A percentile compares a stretch with the other conserved stretches of the same genome.
phyloP scores from a whole-genome alignment of 2,888 invertebrate species.

The Drosophila melanosoma region DNA sequence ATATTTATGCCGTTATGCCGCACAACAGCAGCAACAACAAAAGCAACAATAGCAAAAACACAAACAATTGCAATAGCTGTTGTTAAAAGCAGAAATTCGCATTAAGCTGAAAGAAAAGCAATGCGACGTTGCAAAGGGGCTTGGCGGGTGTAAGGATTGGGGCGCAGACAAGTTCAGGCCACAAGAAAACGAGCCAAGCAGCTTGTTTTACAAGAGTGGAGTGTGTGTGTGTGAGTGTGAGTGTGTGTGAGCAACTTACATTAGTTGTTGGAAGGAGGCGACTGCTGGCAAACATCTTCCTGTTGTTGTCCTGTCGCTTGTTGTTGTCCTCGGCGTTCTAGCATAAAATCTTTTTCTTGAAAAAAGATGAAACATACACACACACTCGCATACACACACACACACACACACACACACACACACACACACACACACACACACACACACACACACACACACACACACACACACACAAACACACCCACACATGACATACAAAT shows the following conservation, averaged over 20 bases:
- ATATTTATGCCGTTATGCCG: constrained; percentile 71
- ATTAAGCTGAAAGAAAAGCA: constrained; percentile 77
- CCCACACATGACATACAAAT: constrained; percentile 48
- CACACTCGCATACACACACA: constrained; percentile 20
- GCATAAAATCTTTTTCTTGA: constrained; percentile 74
- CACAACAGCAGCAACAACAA: constrained; percentile 12
- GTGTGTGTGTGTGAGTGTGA: not conserved
- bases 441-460: constrained; percentile 25
- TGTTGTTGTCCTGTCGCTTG: constrained; percentile 62
- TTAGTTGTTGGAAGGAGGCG: constrained; percentile 56
- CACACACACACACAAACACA: constrained; percentile 16
- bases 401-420: constrained; percentile 16
- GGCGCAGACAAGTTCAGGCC: constrained; percentile 68
- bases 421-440: constrained; percentile 19
- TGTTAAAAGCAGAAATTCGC: constrained; percentile 78
- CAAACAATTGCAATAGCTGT: constrained; percentile 65
- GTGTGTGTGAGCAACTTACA: constrained; percentile 40
- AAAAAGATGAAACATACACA: constrained; percentile 48
- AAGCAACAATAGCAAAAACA: constrained; percentile 26
- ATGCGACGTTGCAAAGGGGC: not conserved
- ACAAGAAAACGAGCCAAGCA: constrained; percentile 75
- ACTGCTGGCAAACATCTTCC: constrained; percentile 67
- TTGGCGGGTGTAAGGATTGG: not conserved
- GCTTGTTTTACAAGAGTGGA: constrained; percentile 59
- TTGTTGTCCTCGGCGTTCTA: constrained; percentile 64